phyloP scores from a whole-genome alignment of 2,113 vertebrate genomes.

The Semnopithecus entellus region DNA sequence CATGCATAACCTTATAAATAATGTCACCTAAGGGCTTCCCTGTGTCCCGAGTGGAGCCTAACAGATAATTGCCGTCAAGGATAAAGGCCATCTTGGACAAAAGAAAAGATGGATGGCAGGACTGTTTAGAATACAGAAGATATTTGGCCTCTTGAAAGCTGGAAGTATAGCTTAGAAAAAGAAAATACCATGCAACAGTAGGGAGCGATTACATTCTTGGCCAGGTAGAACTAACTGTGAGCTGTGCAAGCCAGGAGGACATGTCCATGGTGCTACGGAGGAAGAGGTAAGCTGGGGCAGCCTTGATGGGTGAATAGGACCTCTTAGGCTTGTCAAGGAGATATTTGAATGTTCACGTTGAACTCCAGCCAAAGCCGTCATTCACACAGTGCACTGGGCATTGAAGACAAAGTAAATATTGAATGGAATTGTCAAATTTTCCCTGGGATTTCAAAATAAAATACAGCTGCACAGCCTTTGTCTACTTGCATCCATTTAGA shows the following conservation, averaged over 20 bases:
- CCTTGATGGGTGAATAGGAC: neutral
- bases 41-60: neutral
- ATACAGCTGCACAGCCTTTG: neutral
- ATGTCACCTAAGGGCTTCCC: neutral
- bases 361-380: neutral
- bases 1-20: neutral
- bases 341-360: neutral
- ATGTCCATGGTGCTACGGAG: rapidly evolving
- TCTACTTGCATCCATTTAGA: neutral
- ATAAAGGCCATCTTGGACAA: neutral
- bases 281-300: neutral
- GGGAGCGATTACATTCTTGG: neutral
- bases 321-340: neutral
- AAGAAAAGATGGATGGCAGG: neutral
- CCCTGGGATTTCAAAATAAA: neutral
- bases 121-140: neutral
- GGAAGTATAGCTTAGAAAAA: neutral
- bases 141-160: neutral
- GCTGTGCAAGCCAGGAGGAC: neutral
- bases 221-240: neutral
- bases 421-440: neutral
- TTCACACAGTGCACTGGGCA: too few species aligned
- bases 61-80: neutral
- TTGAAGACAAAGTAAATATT: neutral
- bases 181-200: neutral